Evolutionary conservation across 2,888 invertebrate genomes (phyloP).

Genomic region (Hirtodrosophila alboralis): DNA sequence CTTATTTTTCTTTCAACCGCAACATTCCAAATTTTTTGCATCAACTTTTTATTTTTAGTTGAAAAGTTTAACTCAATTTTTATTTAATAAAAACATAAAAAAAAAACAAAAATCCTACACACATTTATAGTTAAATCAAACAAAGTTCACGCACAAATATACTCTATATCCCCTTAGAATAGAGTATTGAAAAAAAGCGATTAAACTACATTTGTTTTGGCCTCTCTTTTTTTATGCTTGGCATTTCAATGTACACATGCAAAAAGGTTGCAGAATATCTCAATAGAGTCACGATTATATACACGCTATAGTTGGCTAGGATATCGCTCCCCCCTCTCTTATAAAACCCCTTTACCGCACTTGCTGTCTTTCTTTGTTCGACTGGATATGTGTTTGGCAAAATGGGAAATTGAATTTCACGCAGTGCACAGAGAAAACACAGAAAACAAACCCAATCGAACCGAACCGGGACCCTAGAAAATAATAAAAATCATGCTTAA

Average conservation of each 20-base stretch:
- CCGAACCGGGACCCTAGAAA: slow-evolving; percentile 13
- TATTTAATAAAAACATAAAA: too few species aligned
- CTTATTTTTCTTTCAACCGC: too few species aligned
- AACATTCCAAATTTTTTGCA: too few species aligned
- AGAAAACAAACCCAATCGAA: slow-evolving; percentile 71
- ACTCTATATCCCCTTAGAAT: too few species aligned
- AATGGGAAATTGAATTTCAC: slow-evolving; percentile 79
- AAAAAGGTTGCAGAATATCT: slow-evolving; percentile 58
- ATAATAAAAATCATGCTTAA: slow-evolving; percentile 77
- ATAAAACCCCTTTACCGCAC: too few species aligned
- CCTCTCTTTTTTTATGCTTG: slow-evolving; percentile 23
- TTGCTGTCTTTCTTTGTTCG: slow-evolving; percentile 19
- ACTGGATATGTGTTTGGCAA: slow-evolving; percentile 51
- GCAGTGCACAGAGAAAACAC: too few species aligned
- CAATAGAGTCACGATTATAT: slow-evolving; percentile 60
- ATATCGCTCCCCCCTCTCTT: background rate
- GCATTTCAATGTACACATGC: slow-evolving; percentile 47
- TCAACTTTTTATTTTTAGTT: too few species aligned
- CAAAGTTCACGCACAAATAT: too few species aligned
- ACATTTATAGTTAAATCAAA: too few species aligned
- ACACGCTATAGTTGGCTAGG: slow-evolving; percentile 51
- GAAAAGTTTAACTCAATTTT: too few species aligned
- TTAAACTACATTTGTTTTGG: slow-evolving; percentile 78
- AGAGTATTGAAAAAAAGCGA: slow-evolving; percentile 63
- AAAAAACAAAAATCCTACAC: too few species aligned